Conservation (phyloP, 2,888 invertebrate genomes). For the Pterostichus madidus region DNA sequence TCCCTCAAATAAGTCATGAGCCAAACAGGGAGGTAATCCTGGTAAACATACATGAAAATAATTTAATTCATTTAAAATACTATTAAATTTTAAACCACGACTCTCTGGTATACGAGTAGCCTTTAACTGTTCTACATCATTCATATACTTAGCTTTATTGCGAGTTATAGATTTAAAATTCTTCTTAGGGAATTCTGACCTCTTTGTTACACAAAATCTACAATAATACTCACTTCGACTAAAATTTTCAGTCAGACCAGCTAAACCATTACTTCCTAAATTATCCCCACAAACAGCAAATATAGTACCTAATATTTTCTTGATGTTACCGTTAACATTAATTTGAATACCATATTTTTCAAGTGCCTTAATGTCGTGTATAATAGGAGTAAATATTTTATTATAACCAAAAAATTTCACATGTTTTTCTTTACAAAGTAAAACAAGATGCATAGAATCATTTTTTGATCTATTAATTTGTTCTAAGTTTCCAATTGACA, state of each 20-base stretch:
- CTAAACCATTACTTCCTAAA: slow-evolving; percentile 69
- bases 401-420: slow-evolving; percentile 70
- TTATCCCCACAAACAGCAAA: slow-evolving; percentile 67
- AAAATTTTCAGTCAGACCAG: slow-evolving; percentile 70
- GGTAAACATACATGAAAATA: slow-evolving; percentile 70
- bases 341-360: slow-evolving; percentile 69
- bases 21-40: slow-evolving; percentile 71
- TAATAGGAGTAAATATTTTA: slow-evolving; percentile 68
- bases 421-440: slow-evolving; percentile 70
- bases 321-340: background rate
- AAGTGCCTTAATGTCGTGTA: slow-evolving; percentile 70
- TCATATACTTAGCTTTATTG: background rate
- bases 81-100: slow-evolving; percentile 70
- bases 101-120: background rate
- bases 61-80: slow-evolving; percentile 70
- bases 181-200: slow-evolving; percentile 23
- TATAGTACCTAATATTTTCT: background rate
- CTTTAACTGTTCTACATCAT: too few relatives aligned
- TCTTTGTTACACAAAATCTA: slow-evolving; percentile 68
- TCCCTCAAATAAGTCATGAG: slow-evolving; percentile 71
- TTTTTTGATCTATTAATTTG: slow-evolving; percentile 69
- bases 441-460: slow-evolving; percentile 71
- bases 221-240: slow-evolving; percentile 68
- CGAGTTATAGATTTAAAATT: background rate
- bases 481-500: slow-evolving; percentile 33